Percentiles rank a stretch among this genome's conserved stretches.
Conservation (phyloP, 1,140 invertebrate species). For the Dolichoris vasculosae region DNA sequence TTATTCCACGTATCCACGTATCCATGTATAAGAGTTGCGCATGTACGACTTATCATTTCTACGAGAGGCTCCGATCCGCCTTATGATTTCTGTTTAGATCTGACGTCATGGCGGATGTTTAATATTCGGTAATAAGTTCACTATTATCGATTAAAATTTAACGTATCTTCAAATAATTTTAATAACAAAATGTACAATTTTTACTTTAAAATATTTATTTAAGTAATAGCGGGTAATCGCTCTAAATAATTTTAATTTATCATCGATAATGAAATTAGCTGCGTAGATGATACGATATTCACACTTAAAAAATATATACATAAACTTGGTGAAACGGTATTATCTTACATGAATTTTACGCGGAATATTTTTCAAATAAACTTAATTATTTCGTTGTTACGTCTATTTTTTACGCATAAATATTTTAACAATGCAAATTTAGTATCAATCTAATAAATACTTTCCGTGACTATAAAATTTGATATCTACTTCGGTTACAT, state of each 20-base stretch:
- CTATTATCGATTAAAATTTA: not conserved
- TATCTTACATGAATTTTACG: too few relatives aligned
- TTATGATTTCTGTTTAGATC: conserved; percentile 8
- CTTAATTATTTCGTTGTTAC: too few relatives aligned
- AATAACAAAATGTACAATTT: not conserved
- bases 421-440: not conserved
- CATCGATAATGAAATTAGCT: too few relatives aligned
- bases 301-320: too few relatives aligned
- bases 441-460: not conserved
- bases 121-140: not conserved
- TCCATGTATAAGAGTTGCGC: conserved; percentile 22
- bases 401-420: not conserved
- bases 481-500: too few relatives aligned
- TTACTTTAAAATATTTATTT: too few relatives aligned
- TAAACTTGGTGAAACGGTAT: too few relatives aligned
- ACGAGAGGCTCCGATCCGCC: not conserved
- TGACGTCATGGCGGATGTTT: conserved; percentile 36
- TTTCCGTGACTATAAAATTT: too few relatives aligned
- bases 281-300: too few relatives aligned
- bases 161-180: not conserved
- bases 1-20: conserved; percentile 28
- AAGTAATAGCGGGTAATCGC: too few relatives aligned
- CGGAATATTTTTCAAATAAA: too few relatives aligned
- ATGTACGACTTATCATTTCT: conserved; percentile 1
- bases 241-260: too few relatives aligned